These are phyloP conservation scores for Ellobius talpinus DNA, from an alignment of 2,113 vertebrate species.

Conservation along the genomic window DNA sequence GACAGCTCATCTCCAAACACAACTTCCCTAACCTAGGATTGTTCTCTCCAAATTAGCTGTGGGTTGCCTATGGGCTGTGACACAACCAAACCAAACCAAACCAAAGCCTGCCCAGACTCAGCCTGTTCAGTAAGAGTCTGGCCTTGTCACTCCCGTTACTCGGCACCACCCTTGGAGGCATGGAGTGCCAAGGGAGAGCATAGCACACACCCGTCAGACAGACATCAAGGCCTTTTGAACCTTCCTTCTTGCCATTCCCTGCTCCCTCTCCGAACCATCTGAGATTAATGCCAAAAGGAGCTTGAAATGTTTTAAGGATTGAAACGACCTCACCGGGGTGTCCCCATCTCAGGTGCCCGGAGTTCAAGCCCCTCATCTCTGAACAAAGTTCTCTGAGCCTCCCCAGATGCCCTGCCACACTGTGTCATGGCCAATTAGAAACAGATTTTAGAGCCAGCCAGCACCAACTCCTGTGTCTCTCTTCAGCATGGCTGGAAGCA, in stretches of 20 bases:
- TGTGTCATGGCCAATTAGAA: neutral
- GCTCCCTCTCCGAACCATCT: neutral
- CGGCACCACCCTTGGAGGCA: neutral
- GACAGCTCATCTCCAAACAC: neutral
- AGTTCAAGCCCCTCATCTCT: neutral
- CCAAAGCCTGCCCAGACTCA: neutral
- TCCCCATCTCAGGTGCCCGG: neutral
- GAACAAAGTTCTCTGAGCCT: neutral
- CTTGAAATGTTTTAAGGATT: neutral
- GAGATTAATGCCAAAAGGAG: too few relatives aligned
- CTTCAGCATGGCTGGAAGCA: neutral
- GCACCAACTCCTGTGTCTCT: neutral
- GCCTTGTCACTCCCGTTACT: neutral
- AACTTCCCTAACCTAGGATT: neutral
- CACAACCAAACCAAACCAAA: too few relatives aligned
- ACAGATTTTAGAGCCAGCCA: neutral
- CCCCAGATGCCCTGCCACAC: neutral
- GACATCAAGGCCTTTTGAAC: neutral
- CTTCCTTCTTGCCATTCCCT: neutral
- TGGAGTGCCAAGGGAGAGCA: neutral
- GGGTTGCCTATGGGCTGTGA: too few relatives aligned
- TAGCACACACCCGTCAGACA: neutral
- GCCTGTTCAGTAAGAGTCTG: neutral
- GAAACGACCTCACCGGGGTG: neutral
- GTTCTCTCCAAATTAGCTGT: neutral